Evolutionary conservation across 2,888 invertebrate genomes (phyloP).

Genomic region (Teleogryllus oceanicus): DNA sequence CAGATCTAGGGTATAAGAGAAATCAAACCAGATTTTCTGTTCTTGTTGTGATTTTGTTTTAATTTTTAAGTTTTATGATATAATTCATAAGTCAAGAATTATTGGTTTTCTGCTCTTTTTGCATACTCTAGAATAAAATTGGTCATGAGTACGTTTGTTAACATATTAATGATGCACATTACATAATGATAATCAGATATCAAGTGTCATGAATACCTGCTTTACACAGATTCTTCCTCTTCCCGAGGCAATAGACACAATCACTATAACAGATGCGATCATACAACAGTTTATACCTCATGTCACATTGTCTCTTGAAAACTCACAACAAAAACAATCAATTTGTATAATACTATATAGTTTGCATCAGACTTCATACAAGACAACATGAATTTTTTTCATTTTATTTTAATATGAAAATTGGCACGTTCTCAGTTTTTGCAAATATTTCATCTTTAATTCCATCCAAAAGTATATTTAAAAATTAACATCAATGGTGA

Average conservation of each 20-base stretch:
- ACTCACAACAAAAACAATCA: constrained; percentile 18
- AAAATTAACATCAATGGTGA: constrained; percentile 18
- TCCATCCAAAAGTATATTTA: neutral
- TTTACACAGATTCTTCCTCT: neutral
- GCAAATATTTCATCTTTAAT: constrained; percentile 19
- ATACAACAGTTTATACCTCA: constrained; percentile 11
- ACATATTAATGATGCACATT: constrained; percentile 18
- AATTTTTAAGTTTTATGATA: constrained; percentile 18
- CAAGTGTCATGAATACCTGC: constrained; percentile 5
- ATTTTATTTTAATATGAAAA: constrained; percentile 25
- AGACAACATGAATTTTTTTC: constrained; percentile 21
- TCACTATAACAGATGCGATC: constrained; percentile 7
- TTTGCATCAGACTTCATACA: constrained; percentile 22
- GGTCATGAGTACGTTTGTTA: constrained; percentile 18
- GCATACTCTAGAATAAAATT: constrained; percentile 18
- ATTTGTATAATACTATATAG: constrained; percentile 18
- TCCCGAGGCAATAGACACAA: neutral
- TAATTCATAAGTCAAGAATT: constrained; percentile 18
- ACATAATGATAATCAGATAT: constrained; percentile 18
- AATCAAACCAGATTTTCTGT: neutral
- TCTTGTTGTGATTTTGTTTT: constrained; percentile 11
- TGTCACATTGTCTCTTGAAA: constrained; percentile 1
- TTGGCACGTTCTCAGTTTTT: constrained; percentile 24
- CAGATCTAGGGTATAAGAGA: neutral
- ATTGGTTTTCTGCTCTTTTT: constrained; percentile 18